Percentiles rank a stretch among this genome's conserved stretches.
These are phyloP conservation scores for Shinisaurus crocodilurus DNA, from an alignment of 2,113 vertebrate species.

Conservation along the genomic window DNA sequence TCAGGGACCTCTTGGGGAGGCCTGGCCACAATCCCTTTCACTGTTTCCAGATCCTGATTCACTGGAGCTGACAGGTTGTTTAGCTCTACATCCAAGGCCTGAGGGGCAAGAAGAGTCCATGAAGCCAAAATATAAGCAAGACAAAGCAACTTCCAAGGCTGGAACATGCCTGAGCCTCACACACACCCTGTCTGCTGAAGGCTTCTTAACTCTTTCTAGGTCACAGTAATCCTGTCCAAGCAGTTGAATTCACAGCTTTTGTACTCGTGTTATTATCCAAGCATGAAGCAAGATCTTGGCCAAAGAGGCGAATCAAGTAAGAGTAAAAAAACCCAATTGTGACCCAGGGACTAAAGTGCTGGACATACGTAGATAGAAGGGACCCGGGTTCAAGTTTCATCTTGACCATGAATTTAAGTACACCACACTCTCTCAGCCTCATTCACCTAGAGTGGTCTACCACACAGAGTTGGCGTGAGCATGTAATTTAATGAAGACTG, in stretches of 20 bases:
- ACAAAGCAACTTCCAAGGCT: not conserved
- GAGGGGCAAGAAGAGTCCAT: slow-evolving; percentile 38
- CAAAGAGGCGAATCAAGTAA: not conserved
- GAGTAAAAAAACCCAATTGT: not conserved
- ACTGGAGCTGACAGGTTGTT: slow-evolving; percentile 83
- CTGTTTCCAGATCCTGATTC: slow-evolving; percentile 81
- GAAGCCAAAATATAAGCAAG: not conserved
- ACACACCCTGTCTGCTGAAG: not conserved
- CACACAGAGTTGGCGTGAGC: not conserved
- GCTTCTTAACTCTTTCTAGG: slow-evolving; percentile 28
- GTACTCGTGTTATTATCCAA: not conserved
- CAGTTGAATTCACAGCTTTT: slow-evolving; percentile 25
- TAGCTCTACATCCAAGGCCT: slow-evolving; percentile 89
- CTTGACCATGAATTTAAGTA: not conserved
- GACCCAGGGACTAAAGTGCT: not conserved
- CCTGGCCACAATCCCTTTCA: slow-evolving; percentile 77
- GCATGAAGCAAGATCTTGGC: slow-evolving; percentile 15
- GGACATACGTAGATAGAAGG: not conserved
- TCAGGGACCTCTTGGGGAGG: slow-evolving; percentile 85
- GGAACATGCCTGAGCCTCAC: slow-evolving; percentile 15
- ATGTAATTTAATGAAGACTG: not conserved
- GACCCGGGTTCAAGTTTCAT: not conserved
- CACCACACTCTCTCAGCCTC: not conserved
- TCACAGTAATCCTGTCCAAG: not conserved
- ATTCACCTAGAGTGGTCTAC: not conserved